phyloP scores from a whole-genome alignment of 2,797 vertebrate species.

The Podargus strigoides region DNA sequence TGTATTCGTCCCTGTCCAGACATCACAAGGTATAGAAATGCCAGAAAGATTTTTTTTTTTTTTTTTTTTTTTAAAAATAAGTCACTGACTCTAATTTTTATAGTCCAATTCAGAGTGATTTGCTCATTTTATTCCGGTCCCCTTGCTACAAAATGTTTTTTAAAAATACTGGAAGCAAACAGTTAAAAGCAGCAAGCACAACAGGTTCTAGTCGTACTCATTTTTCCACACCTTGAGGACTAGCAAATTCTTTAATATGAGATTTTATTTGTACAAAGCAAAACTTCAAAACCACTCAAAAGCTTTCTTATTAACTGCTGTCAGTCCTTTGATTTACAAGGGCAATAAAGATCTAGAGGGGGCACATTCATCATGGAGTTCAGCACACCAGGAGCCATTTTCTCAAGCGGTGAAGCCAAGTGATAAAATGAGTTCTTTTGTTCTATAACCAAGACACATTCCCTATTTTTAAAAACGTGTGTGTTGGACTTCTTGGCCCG shows the following conservation, averaged over 20 bases:
- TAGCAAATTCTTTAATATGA: slow-evolving; percentile 80
- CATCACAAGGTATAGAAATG: background rate
- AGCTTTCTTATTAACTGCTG: slow-evolving; percentile 85
- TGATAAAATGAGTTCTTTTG: slow-evolving; percentile 82
- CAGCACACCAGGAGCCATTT: slow-evolving; percentile 81
- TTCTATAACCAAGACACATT: slow-evolving; percentile 77
- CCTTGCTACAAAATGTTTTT: background rate
- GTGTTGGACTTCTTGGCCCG: slow-evolving; percentile 52
- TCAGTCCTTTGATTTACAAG: slow-evolving; percentile 82
- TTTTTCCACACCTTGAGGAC: slow-evolving; percentile 80
- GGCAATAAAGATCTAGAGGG: slow-evolving; percentile 84
- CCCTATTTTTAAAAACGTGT: slow-evolving; percentile 55
- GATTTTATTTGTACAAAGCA: slow-evolving; percentile 82
- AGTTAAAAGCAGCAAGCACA: slow-evolving; percentile 59
- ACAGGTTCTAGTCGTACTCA: slow-evolving; percentile 58
- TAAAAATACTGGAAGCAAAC: slow-evolving; percentile 33
- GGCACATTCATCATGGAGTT: slow-evolving; percentile 81
- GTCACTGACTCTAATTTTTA: background rate
- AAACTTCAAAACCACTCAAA: slow-evolving; percentile 84
- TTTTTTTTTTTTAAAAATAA: background rate
- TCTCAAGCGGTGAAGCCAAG: slow-evolving; percentile 78
- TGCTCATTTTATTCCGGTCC: background rate
- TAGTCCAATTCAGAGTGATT: background rate
- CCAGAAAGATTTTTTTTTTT: background rate
- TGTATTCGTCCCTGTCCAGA: background rate